These are phyloP conservation scores for Calliopsis andreniformis DNA, from an alignment of 1,140 invertebrate species.

Conservation along the genomic window DNA sequence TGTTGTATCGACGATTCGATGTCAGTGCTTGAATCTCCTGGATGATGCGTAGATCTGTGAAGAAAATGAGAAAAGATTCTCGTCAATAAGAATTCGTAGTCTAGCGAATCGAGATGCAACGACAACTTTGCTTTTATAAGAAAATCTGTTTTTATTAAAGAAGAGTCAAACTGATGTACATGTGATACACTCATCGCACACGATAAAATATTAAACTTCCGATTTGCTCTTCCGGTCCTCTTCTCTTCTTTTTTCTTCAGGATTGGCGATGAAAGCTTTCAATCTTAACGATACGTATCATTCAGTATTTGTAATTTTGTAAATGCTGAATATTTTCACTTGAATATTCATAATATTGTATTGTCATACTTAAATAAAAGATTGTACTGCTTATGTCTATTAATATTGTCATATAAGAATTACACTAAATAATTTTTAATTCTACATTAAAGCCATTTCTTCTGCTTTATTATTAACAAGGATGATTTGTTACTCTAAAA, in stretches of 20 bases:
- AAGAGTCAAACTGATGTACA: slow-evolving; percentile 12
- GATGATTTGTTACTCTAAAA: too few species aligned
- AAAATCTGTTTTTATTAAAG: slow-evolving; percentile 30
- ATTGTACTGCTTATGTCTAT: slow-evolving; percentile 3
- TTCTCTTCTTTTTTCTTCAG: slow-evolving; percentile 38
- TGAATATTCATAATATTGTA: background rate
- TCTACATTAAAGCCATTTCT: background rate
- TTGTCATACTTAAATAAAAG: too few species aligned
- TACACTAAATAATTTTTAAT: background rate
- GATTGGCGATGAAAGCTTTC: background rate
- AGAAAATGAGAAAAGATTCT: slow-evolving; percentile 44
- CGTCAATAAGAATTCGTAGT: slow-evolving; percentile 34
- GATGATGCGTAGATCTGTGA: slow-evolving; percentile 29
- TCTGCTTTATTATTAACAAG: background rate
- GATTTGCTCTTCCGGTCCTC: background rate
- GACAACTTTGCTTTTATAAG: slow-evolving; percentile 21
- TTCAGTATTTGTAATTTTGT: background rate
- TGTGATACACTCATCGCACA: slow-evolving; percentile 6
- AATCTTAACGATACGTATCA: background rate
- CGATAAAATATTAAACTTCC: background rate
- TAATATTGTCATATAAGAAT: background rate
- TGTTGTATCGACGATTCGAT: background rate
- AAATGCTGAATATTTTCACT: background rate
- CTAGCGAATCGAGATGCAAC: slow-evolving; percentile 25
- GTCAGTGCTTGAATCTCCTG: background rate